Base-by-base conservation (phyloP, 1,140 invertebrate species). In the Halictus rubicundus region DNA sequence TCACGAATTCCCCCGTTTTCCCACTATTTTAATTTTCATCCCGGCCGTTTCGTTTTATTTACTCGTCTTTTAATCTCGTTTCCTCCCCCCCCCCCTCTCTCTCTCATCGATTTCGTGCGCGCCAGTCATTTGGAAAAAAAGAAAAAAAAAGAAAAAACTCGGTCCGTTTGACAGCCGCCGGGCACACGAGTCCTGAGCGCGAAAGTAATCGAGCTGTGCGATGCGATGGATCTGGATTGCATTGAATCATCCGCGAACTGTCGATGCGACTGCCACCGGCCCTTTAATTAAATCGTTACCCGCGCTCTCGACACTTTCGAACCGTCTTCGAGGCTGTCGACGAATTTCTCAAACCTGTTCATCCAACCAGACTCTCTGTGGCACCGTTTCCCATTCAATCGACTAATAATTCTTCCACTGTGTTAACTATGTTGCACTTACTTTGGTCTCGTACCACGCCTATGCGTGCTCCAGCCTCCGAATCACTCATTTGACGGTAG, bases 161-260 rank as follows among this genome's bases (percentile, higher is more conserved):
- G 57, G 57, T 78, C 52, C 14, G 37, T 27, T 74, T 54, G 72
- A 64, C 59, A 63, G 42, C 32, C 77, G 32, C n/a, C 19, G 42
- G 42, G 78, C 46, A 27, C 32, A 52, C 39, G 81, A 57, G 68
- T 16, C 69, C 63, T 52, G 49, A 78, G 75, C 69, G 66, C 77
- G 78, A 83, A 84, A 78, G 69, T 69, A 81, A 84, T 83, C 64
- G 74, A 69, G 64, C 49, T 74, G 82, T 61, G 49, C 37, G 64
- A 46, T 61, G 49, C 37, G 64, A 46, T 21, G 60, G 59, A 84
- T 83, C 82, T 78, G 73, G 64, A 79, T 83, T 69, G 72, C 68
- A 69, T 82, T 68, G 82, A 79, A 84, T 83, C 82, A 78, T 72
- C 68, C 80, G 76, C 69, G 65, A 49, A 83, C 81, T 73, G 82